phyloP scores from a whole-genome alignment of 2,888 invertebrate genomes.

The Melitaea athalia region DNA sequence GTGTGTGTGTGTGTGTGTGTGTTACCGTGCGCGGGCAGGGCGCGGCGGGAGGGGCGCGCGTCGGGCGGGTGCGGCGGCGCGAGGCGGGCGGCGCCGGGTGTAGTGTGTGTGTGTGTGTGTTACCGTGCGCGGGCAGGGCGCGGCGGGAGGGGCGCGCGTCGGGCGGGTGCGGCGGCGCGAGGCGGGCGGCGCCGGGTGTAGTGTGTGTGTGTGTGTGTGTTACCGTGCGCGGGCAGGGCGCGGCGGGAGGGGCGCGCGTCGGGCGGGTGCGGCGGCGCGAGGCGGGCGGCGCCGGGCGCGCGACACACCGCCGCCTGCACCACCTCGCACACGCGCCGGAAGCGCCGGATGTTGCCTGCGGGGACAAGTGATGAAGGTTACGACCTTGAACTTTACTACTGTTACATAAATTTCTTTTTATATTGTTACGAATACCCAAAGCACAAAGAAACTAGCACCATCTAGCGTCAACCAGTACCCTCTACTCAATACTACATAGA shows the following conservation, averaged over 20 bases:
- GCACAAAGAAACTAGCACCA: too few species aligned
- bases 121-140: conserved; percentile 60
- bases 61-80: conserved; percentile 62
- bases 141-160: conserved; percentile 58
- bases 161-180: conserved; percentile 64
- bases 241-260: conserved; percentile 59
- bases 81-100: too few species aligned
- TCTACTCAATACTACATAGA: too few species aligned
- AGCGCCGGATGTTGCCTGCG: conserved; percentile 95
- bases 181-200: too few species aligned
- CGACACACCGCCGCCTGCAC: conserved; percentile 92
- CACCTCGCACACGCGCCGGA: conserved; percentile 97
- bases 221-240: conserved; percentile 60
- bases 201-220: conserved; percentile 34
- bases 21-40: conserved; percentile 59
- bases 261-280: conserved; percentile 61
- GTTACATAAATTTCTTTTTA: too few species aligned
- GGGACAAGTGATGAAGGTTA: neutral
- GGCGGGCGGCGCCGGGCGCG: conserved; percentile 60
- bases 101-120: conserved; percentile 8
- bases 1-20: neutral
- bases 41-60: conserved; percentile 57
- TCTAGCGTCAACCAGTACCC: too few species aligned
- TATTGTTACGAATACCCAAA: too few species aligned
- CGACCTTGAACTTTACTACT: neutral